Base-by-base conservation (phyloP, 1,140 invertebrate genomes). In the Drosophila burlai region DNA sequence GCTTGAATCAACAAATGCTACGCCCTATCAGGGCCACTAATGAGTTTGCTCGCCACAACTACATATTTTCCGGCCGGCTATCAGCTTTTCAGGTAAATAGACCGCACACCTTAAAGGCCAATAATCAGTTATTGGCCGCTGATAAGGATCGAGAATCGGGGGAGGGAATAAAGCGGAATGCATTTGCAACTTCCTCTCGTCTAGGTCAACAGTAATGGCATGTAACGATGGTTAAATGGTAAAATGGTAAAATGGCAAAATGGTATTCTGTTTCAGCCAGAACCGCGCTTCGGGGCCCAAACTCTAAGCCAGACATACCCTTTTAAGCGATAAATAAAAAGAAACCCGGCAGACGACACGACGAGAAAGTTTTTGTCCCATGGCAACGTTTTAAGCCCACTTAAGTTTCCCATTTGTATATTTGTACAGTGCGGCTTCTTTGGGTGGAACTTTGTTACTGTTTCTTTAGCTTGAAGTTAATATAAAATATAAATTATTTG, bases 121-220 rank as follows among this genome's bases (percentile, higher is more conserved):
- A 69, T 71, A 59, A 36, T 71, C 65, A 71, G 69, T 42, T 71
- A 71, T 57, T 67, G 62, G 64, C n/a, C 29, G 47, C 24, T 68
- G 67, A 71, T 71, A 71, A 68, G 40, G n/a, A 46, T 68, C 62
- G 40, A 3, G 29, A 7, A 6, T 31, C 26, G 16, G 16, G 47
- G 47, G 47, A 29, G 46, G 24, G 46, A 26, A 26, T 24, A 9
- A 29, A 24, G 9, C 42, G 49, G 49, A 46, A n/a, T 79, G 79
- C 83, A 86, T 86, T 85, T 81, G 75, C 77, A 82, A 82, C 83
- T 86, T 86, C 75, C 83, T 86, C 67, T 77, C 63, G 79, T 64
- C 49, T 63, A 71, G 78, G 59, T 76, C 64, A 50, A 54, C 80
- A 62, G 50, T 36, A 50, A 49, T 16, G 21, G 45, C 2, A 18